These are phyloP conservation scores for Callaeas wilsoni DNA, from an alignment of 2,113 vertebrate genomes.

Conservation along the genomic window DNA sequence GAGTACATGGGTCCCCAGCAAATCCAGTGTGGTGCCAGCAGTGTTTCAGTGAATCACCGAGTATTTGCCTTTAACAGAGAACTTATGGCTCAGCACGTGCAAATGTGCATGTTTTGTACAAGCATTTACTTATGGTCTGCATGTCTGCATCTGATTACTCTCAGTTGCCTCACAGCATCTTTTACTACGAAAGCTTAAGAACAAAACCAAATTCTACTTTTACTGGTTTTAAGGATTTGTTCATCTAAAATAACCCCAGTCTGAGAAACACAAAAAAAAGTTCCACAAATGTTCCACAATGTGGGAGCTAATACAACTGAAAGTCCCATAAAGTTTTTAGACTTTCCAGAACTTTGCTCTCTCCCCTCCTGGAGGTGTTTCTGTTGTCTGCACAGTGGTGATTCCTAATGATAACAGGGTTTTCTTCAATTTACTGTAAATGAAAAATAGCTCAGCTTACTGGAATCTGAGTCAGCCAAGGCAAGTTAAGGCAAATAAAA, in stretches of 20 bases:
- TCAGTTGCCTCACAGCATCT: slow-evolving; percentile 29
- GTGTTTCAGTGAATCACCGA: not conserved
- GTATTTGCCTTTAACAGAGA: not conserved
- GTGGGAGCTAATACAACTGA: not conserved
- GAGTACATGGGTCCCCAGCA: not conserved
- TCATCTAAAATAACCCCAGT: slow-evolving; percentile 9
- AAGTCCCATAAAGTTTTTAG: not conserved
- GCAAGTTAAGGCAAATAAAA: slow-evolving; percentile 50
- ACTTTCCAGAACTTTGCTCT: not conserved
- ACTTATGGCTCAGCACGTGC: not conserved
- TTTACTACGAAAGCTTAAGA: slow-evolving; percentile 36
- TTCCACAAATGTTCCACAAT: not conserved
- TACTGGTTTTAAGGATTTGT: slow-evolving; percentile 26
- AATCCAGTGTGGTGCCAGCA: not conserved
- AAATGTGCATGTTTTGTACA: not conserved
- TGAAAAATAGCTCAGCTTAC: slow-evolving; percentile 44
- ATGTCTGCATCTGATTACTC: slow-evolving; percentile 47
- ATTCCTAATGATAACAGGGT: slow-evolving; percentile 25
- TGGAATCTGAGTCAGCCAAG: slow-evolving; percentile 58
- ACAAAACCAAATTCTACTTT: slow-evolving; percentile 34
- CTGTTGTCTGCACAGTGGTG: not conserved
- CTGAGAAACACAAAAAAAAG: not conserved
- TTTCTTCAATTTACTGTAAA: slow-evolving; percentile 52
- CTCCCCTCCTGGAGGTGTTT: slow-evolving; percentile 27
- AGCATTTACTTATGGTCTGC: not conserved